phyloP scores from a whole-genome alignment of 1,140 invertebrate genomes.

The Hylyphantes graminicola region DNA sequence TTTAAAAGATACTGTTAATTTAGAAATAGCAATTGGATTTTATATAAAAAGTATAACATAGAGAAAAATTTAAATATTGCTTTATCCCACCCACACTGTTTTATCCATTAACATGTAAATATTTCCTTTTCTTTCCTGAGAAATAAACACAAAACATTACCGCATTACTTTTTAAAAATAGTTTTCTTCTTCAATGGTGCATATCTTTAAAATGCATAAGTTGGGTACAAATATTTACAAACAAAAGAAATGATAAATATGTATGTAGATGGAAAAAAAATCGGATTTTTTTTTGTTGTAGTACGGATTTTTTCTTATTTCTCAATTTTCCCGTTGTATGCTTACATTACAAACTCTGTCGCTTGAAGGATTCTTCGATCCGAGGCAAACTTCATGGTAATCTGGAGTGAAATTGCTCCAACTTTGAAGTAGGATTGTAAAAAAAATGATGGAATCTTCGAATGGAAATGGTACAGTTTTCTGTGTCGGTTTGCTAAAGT shows the following conservation, averaged over 20 bases:
- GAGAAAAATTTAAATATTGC: too few species aligned
- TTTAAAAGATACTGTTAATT: too few species aligned
- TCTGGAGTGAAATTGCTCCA: constrained; percentile 19
- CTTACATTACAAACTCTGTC: constrained; percentile 27
- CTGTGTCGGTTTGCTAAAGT: too few species aligned
- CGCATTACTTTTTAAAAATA: too few species aligned
- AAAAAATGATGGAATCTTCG: not conserved
- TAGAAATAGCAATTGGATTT: too few species aligned
- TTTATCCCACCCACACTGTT: too few species aligned
- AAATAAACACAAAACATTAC: too few species aligned
- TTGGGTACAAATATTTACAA: not conserved
- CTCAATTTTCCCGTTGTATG: constrained; percentile 5
- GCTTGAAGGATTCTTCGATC: constrained; percentile 37
- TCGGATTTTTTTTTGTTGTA: not conserved
- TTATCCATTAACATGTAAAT: too few species aligned
- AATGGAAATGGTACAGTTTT: constrained; percentile 42
- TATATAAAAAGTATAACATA: too few species aligned
- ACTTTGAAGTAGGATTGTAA: not conserved
- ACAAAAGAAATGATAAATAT: constrained; percentile 20
- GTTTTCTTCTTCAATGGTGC: too few species aligned
- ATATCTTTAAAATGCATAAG: not conserved
- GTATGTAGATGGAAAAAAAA: constrained; percentile 31
- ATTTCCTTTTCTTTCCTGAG: too few species aligned
- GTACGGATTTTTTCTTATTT: constrained; percentile 17
- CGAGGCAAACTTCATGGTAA: constrained; percentile 12